These are phyloP conservation scores for Passerina amoena DNA, from an alignment of 2,113 vertebrate species.

Conservation along the genomic window DNA sequence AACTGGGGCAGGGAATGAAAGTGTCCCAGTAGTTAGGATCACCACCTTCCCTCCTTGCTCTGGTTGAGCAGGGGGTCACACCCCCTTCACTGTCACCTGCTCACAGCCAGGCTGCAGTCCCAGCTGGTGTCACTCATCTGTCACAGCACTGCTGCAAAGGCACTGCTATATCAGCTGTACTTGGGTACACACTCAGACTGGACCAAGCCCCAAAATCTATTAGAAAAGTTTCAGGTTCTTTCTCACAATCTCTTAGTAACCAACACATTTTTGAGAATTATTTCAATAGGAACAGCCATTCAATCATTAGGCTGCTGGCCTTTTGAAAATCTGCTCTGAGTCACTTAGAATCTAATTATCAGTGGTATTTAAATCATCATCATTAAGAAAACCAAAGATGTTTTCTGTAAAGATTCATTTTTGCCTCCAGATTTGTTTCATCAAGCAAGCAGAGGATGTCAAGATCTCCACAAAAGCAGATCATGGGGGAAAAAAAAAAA, in stretches of 20 bases:
- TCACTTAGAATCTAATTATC: neutral
- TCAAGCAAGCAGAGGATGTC: neutral
- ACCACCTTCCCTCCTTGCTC: neutral
- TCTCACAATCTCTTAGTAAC: neutral
- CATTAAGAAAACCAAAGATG: neutral
- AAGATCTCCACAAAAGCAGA: neutral
- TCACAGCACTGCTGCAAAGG: neutral
- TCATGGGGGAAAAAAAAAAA: neutral
- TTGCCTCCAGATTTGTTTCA: constrained; percentile 39
- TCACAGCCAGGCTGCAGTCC: neutral
- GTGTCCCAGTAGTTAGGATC: neutral
- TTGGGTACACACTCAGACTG: neutral
- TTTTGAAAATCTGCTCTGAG: neutral
- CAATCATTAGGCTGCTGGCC: neutral
- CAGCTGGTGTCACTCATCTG: neutral
- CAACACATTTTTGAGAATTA: neutral
- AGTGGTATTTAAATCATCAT: neutral
- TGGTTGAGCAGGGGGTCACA: neutral
- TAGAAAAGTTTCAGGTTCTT: neutral
- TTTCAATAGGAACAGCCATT: neutral
- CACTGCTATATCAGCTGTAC: neutral
- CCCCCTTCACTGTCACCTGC: neutral
- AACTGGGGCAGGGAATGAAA: neutral
- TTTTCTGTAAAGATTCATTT: neutral
- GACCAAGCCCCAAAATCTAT: neutral